Base-by-base conservation (phyloP, 2,113 vertebrate species). In the Misgurnus mizolepis region DNA sequence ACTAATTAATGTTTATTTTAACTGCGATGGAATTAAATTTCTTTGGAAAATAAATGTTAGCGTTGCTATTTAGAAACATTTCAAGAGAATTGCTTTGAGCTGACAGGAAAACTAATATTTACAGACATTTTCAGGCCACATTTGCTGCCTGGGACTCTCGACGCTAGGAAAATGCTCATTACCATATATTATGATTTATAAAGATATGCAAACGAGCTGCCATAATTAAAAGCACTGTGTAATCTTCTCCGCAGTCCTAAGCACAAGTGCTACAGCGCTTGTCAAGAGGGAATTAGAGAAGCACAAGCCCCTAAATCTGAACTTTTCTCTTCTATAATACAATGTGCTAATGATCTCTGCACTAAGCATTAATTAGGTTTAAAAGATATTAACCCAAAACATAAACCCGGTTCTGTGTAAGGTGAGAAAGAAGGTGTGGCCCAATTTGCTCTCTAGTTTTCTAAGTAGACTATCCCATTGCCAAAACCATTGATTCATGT, bases 71-170 rank as follows among this genome's bases (percentile, higher is more conserved):
- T 76, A 76, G 75, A 75, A 83, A 39, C 66, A 34, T 64, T 86
- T 83, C 77, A 78, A 68, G 53, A 67, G 43, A 55, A 41, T 67
- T 69, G 34, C 53, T 78, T 78, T 49, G 62, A 75, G 55, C 76
- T 83, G 68, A 84, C 83, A 76, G 61, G 43, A 80, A 87, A 80
- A 82, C 82, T 84, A 88, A 87, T 88, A 83, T 88, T 87, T 87
- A 67, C 82, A 80, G 84, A 86, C 83, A 79, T 86, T 86, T 87
- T 82, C 78, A 82, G 84, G 84, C 62, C 87, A 85, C 79, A 80
- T 84, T 84, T 80, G 72, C 65, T 75, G 80, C 80, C 71, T 80
- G 74, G 66, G 43, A 62, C 67, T 66, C 67, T 83, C 77, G 76
- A 83, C 65, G 79, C 62, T 81, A 83, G 67, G 53, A 79, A 83